Evolutionary conservation across 1,140 invertebrate species (phyloP).

Genomic region (Episyrphus balteatus): DNA sequence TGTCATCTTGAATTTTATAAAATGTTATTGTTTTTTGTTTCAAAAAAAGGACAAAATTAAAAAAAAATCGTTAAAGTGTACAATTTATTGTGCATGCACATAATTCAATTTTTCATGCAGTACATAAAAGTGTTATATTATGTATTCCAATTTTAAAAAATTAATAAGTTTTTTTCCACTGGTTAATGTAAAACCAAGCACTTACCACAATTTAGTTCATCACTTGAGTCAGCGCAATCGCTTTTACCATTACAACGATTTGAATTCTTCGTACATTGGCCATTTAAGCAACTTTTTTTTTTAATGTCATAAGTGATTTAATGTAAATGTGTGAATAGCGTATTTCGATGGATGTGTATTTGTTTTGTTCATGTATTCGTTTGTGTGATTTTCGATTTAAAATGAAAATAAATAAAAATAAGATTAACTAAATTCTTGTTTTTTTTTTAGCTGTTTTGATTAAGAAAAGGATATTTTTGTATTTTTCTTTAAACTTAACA

Average conservation of each 20-base stretch:
- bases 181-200: background rate
- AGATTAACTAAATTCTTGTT: too few species aligned
- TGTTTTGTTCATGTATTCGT: too few species aligned
- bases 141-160: background rate
- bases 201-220: slow-evolving; percentile 55
- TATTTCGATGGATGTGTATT: slow-evolving; percentile 4
- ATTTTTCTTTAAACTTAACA: too few species aligned
- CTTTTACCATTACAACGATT: slow-evolving; percentile 51
- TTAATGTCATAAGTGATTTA: slow-evolving; percentile 2
- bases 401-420: too few species aligned
- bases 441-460: too few species aligned
- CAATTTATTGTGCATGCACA: background rate
- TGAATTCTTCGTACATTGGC: slow-evolving; percentile 37
- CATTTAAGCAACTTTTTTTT: slow-evolving; percentile 27
- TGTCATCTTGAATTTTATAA: too few species aligned
- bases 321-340: slow-evolving; percentile 4
- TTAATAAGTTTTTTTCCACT: too few species aligned
- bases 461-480: too few species aligned
- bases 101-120: too few species aligned
- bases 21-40: slow-evolving; percentile 11
- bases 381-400: too few species aligned
- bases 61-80: background rate
- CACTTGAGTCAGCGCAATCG: slow-evolving; percentile 62
- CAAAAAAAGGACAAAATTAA: background rate
- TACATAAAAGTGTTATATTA: background rate